Evolutionary conservation across 2,113 vertebrate genomes (phyloP).

Genomic region (Dermatemys mawii): DNA sequence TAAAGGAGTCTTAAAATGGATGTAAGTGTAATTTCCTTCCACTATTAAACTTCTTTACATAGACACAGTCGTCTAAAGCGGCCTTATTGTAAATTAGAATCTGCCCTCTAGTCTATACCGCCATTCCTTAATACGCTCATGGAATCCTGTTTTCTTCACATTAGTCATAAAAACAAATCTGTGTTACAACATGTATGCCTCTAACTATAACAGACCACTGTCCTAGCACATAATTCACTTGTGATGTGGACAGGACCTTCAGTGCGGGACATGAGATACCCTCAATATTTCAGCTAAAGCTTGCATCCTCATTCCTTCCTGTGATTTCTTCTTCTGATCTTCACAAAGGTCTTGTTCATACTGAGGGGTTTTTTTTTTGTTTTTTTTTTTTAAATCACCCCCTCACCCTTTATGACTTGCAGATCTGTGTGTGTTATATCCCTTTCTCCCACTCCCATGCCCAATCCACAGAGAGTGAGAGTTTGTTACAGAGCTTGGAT

Average conservation of each 20-base stretch:
- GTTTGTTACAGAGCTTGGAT: not conserved
- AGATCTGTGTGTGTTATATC: not conserved
- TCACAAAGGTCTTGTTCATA: not conserved
- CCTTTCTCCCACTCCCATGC: no score
- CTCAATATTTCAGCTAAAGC: no score
- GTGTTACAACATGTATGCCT: not conserved
- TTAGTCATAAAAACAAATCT: no score
- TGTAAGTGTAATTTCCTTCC: not conserved
- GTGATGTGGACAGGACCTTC: not conserved
- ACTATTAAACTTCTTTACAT: not conserved
- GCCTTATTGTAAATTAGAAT: not conserved
- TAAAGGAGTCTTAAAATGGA: not conserved
- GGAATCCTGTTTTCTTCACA: not conserved
- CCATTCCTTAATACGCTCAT: not conserved
- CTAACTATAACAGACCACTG: not conserved
- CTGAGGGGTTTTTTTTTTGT: not conserved
- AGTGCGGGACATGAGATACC: not conserved
- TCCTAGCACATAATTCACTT: accelerated
- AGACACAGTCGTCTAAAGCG: not conserved
- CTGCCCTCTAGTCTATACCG: not conserved
- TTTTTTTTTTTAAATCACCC: not conserved
- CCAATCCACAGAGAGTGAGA: no score
- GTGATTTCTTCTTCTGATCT: not conserved
- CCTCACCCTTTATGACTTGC: not conserved
- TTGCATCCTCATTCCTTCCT: not conserved